Conservation (phyloP, 2,113 vertebrate genomes). For the Carassius carassius region DNA sequence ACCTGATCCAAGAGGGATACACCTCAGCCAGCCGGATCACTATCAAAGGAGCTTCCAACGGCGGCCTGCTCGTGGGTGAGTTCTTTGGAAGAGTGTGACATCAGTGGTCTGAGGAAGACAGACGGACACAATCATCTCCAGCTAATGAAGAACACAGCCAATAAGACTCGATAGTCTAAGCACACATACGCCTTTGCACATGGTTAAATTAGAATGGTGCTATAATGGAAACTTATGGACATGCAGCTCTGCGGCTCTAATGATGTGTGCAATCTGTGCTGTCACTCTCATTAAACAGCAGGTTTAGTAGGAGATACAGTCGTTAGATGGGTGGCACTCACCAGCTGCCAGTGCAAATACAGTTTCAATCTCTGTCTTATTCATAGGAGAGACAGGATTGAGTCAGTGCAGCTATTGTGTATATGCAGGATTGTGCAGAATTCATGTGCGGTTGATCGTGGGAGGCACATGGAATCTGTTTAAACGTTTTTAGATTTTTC, state of each 20-base stretch:
- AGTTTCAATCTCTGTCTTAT: slow-evolving; percentile 20
- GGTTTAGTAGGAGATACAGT: neutral
- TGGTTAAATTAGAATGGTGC: neutral
- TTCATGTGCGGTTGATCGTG: neutral
- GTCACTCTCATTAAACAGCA: slow-evolving; percentile 16
- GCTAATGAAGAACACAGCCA: neutral
- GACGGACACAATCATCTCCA: neutral
- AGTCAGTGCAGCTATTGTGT: neutral
- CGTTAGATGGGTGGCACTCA: neutral
- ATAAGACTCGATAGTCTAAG: neutral
- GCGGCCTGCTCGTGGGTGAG: slow-evolving; percentile 76
- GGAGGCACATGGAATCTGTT: neutral
- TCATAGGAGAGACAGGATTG: neutral
- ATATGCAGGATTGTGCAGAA: neutral
- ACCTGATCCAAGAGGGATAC: slow-evolving; percentile 71
- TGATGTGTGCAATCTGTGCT: neutral
- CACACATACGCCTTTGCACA: neutral
- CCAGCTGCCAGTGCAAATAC: neutral
- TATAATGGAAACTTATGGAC: neutral
- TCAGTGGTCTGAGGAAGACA: neutral
- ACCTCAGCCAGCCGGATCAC: slow-evolving; percentile 67
- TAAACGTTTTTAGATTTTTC: neutral
- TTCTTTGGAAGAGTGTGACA: neutral
- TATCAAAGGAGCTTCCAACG: slow-evolving; percentile 77
- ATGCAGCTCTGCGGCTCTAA: neutral